Percentiles rank a stretch among this genome's conserved stretches.
Conservation (phyloP, 2,888 invertebrate species). For the Pammene fasciana region DNA sequence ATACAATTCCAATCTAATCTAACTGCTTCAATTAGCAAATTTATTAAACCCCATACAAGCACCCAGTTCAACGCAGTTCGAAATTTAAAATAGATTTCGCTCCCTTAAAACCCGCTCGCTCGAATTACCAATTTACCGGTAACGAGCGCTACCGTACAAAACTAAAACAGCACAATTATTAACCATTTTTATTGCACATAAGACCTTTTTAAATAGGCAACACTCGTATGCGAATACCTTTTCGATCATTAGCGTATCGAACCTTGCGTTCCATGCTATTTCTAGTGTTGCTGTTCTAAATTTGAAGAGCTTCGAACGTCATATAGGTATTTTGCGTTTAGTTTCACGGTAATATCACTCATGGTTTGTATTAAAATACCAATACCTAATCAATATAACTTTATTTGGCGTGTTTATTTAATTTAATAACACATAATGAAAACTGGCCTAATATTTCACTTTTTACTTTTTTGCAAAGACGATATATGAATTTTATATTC, state of each 20-base stretch:
- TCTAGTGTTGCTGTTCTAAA: conserved; percentile 14
- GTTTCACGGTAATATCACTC: background rate
- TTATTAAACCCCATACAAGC: background rate
- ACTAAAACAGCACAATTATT: background rate
- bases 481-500: background rate
- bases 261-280: conserved; percentile 38
- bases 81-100: conserved; percentile 23
- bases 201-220: background rate
- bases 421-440: too few species aligned
- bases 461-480: too few species aligned
- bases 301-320: conserved; percentile 12
- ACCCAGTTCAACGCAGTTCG: conserved; percentile 9
- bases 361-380: background rate
- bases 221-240: conserved; percentile 33
- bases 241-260: conserved; percentile 42
- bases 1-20: background rate
- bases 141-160: conserved; percentile 45
- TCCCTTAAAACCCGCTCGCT: conserved; percentile 48
- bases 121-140: conserved; percentile 72
- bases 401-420: too few species aligned
- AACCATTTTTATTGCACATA: background rate
- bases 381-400: too few species aligned
- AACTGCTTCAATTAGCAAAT: background rate
- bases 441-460: too few species aligned
- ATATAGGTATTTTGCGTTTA: background rate